Evolutionary conservation across 1,140 invertebrate species (phyloP), one percentile per base, ranked within the genome.

Genomic region (Apolygus lucorum): DNA sequence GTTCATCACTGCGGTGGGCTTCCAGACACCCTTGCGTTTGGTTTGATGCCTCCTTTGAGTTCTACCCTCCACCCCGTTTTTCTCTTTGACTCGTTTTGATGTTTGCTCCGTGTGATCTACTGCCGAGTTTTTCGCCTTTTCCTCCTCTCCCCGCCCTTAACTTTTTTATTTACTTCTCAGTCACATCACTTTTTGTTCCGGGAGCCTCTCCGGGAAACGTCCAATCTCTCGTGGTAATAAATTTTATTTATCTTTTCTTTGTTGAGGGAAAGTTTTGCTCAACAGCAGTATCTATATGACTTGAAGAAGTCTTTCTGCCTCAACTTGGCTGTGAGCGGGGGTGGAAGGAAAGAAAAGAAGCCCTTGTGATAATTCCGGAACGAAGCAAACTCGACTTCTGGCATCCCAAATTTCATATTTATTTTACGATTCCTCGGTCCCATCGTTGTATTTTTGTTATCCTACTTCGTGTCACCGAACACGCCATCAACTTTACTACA

Each of bases 71-170:
- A 4, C 54, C 54, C 13, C 54, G 54, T 59, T 59, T 59, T 11
- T 59, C 54, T 59, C 54, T 59, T 59, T 59, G 54, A 59, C 54
- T 59, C 54, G 54, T 59, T 59, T 59, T 59, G 54, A 59, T 59
- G 54, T 59, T 59, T 13, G 54, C 54, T 59, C 54, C 54, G 54
- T 17, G 54, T 59, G 54, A 59, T 59, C 54, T 59, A 59, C 54
- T 59, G 54, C 54, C 54, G 11, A 4, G 2, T 59, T 24, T 59
- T 59, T 49, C 17, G 34, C 17, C 17, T 49, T 17, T 49, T 17
- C 34, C 17, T 49, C 34, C 22, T 22, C 54, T 59, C 4, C 13
- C 54, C 4, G 8, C 54, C 22, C 54, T 22, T 59, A 13, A 17
- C 22, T 59, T 59, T 59, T 59, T 59, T 59, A 59, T 59, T 59